Base-by-base conservation (phyloP, 2,113 vertebrate genomes). In the Atherinomorus stipes region DNA sequence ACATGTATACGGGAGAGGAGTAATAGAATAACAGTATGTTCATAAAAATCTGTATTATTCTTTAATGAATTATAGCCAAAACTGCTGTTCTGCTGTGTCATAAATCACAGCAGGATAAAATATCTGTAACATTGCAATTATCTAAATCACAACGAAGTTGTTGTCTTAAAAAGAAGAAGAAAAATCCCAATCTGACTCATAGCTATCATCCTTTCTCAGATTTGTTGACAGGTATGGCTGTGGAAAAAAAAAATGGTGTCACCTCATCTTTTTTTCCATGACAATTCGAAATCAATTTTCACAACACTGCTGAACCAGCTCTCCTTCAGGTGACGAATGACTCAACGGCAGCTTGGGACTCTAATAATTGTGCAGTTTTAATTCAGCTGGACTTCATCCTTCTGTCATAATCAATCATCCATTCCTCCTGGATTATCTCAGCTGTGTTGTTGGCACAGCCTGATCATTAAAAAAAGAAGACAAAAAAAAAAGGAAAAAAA, bases 291-390 rank as follows among this genome's bases (percentile, higher is more conserved):
- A 26, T 49, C 31, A 64, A 34, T 49, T 42, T 81, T 64, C 71
- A 70, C 25, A 74, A 31, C 56, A 73, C n/a, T 70, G 23, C 12
- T 58, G 53, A 75, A 71, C 80, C 70, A 78, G 28, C 51, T 69
- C 45, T 73, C 74, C 65, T 59, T 61, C 16, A 77, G 31, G 64
- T 81, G 71, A 64, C 66, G 71, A 60, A 66, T 75, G 12, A 73
- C 73, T 73, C 71, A 76, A 23, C 63, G 45, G 34, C 21, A 10
- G 62, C 52, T 84, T 71, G 64, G 60, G 54, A 54, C 21, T 62
- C 6, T 10, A 21, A 23, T 23, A 64, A 71, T 51, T 47, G 38
- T 42, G 51, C 61, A 26, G 15, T 76, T 78, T 62, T 31, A 66
- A 73, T 65, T 51, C 21, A 67, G 50, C 23, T 49, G 44, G 53